A percentile compares a stretch with the other conserved stretches of the same genome.
Evolutionary conservation across 2,797 vertebrate species (phyloP).

Genomic region (Helarctos malayanus): DNA sequence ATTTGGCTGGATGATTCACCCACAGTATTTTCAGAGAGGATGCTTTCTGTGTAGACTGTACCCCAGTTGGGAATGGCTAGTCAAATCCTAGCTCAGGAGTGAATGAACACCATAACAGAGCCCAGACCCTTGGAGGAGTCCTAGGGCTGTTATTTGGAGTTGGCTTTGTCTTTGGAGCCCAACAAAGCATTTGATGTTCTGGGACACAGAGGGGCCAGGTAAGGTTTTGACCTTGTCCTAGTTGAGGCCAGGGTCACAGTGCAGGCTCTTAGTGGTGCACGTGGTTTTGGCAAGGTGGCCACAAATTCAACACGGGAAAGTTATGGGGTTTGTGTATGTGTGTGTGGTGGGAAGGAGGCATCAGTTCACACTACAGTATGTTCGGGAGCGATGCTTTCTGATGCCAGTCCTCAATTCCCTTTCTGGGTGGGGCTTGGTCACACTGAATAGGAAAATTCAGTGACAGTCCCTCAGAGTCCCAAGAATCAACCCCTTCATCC

Average conservation of each 20-base stretch:
- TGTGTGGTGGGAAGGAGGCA: neutral
- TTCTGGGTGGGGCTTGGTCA: constrained; percentile 35
- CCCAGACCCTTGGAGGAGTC: constrained; percentile 69
- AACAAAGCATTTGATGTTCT: constrained; percentile 39
- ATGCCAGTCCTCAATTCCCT: constrained; percentile 42
- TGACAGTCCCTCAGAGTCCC: neutral
- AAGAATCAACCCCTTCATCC: neutral
- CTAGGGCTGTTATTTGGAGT: constrained; percentile 72
- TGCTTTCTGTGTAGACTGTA: constrained; percentile 89
- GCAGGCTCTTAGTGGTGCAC: constrained; percentile 37
- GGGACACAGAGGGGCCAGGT: constrained; percentile 54
- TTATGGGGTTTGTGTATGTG: neutral
- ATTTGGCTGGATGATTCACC: constrained; percentile 87
- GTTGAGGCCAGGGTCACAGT: neutral
- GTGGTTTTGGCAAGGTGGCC: constrained; percentile 17
- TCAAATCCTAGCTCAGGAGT: constrained; percentile 81
- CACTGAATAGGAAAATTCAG: neutral
- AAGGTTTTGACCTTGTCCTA: neutral
- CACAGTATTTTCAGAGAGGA: constrained; percentile 88
- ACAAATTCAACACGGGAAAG: neutral
- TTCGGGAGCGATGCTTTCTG: neutral
- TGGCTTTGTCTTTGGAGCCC: constrained; percentile 54
- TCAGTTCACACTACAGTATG: neutral
- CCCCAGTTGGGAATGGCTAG: constrained; percentile 84
- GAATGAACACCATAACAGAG: constrained; percentile 75